Evolutionary conservation across 2,888 invertebrate genomes (phyloP), one percentile per base, ranked within the genome.

Genomic region (Endomychus coccineus): DNA sequence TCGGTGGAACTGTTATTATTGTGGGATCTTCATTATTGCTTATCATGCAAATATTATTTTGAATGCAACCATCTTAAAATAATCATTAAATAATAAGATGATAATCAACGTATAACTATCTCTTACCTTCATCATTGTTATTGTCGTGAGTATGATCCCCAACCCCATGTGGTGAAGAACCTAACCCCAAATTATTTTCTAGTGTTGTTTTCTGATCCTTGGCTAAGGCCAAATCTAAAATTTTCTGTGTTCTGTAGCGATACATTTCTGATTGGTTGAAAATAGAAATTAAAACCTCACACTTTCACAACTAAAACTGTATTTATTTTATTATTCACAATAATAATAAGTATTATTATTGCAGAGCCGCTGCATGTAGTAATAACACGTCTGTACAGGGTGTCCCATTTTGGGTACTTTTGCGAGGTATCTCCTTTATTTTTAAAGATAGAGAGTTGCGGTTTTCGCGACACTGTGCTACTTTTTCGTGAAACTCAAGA

Each of bases 191-290:
- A 25, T 19, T 19, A 7, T 25, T 10, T 10, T 5, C 11, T 11
- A 25, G 9, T 25, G 11, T 25, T n/a, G 5, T 25, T 11, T 25
- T 25, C 25, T 25, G 25, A 25, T 25, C 10, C 6, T 25, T 25
- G 7, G 6, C 10, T 25, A 10, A 25, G 6, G 25, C 25, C 25
- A 25, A 25, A 25, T 25, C 25, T 25, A 25, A 25, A n/a, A 25
- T 25, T 25, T 25, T 25, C 25, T 25, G 25, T 25, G 25, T 25
- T 25, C 11, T 7, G 11, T 5, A n/a, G 25, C 25, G 11, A 25
- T 25, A 25, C 25, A 25, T 25, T 25, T 11, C 11, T 25, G 5
- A 11, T 25, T 5, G 9, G 5, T 19, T 7, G 6, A 19, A 19
- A 19, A 5, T 19, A 7, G 19, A 19, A 19, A 5, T 7, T 19